Base-by-base conservation (phyloP, 2,797 vertebrate species). In the Pterois miles region DNA sequence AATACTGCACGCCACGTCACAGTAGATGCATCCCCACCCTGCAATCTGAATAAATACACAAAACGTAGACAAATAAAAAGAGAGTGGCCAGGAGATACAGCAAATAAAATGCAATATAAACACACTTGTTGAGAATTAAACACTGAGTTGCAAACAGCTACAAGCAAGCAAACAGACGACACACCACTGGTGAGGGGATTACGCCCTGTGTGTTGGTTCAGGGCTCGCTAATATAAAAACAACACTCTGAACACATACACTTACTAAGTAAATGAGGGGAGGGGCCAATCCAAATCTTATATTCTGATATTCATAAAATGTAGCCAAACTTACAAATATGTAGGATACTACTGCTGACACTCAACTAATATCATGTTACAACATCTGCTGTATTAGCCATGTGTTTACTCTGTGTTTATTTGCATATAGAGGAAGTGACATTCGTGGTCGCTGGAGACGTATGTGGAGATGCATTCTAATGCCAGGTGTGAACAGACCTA, bases 121-220 rank as follows among this genome's bases (percentile, higher is more conserved):
- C 43, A 67, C 62, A 86, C 88, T 86, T 86, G 87, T 87, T 89
- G 85, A 82, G 64, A 68, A 76, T 38, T 69, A 77, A 86, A 89
- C 72, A 86, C 29, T 36, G 67, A 22, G 63, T 59, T 62, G 71
- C 66, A 81, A 87, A 80, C 53, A 82, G 56, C 54, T 69, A 62
- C 63, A 59, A 48, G 63, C 62, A 80, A 83, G 81, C 67, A 87
- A 82, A 88, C 71, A 85, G 48, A 86, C 68, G 65, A 85, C 53
- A 76, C 72, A 71, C 60, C 57, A 40, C 40, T 40, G 68, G 40
- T 52, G 38, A 40, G 65, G 27, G 81, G 87, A 90, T 88, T 80
- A 80, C 40, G 56, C 8, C 57, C 60, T 72, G 58, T 43, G 74
- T 87, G 80, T 88, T 83, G 71, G 79, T 77, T 87, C 46, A 54